Evolutionary conservation across 2,113 vertebrate species (phyloP), one percentile per base, ranked within the genome.

Genomic region (Cichladusa arquata): DNA sequence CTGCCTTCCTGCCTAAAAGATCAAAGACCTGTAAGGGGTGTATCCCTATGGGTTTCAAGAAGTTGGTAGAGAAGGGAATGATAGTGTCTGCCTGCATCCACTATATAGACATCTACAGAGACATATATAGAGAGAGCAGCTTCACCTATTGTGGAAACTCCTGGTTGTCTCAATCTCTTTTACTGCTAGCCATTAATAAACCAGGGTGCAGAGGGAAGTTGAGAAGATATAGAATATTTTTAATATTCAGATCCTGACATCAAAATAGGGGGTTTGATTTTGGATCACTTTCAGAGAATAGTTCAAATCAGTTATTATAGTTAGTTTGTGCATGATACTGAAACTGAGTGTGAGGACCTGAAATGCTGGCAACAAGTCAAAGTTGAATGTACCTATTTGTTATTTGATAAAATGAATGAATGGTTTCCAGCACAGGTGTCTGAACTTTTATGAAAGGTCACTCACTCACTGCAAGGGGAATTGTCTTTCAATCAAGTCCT

Each of bases 401-500:
- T 61, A 45, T 71, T 86, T 90, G 72, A 84, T 94, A 90, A 88
- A 84, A 84, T n/a, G 62, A 90, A 86, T 78, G 24, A 83, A 81
- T 53, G n/a, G 4, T 26, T 94, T 86, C 44, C 64, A 85, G 44
- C 56, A 85, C 31, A 86, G 45, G 33, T 86, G 26, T 70, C 48
- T 84, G 57, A 91, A 86, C 76, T 95, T 91, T 91, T 72, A 81
- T 86, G 72, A 91, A 74, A 95, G 67, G 74, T 87, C 78, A 62
- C 19, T 71, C n/a, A 61, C 45, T 82, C 57, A 54, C 48, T 95
- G 69, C 17, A 79, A 90, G 23, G 26, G 57, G 93, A 95, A 86
- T 91, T 80, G 47, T 88, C 72, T 95, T 96, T 90, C 92, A 91
- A 50, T 95, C 73, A 95, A 92, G 51, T 87, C 14, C 7, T 87